Conservation (phyloP, 23 tunicate species). For the Halocynthia roretzi region DNA sequence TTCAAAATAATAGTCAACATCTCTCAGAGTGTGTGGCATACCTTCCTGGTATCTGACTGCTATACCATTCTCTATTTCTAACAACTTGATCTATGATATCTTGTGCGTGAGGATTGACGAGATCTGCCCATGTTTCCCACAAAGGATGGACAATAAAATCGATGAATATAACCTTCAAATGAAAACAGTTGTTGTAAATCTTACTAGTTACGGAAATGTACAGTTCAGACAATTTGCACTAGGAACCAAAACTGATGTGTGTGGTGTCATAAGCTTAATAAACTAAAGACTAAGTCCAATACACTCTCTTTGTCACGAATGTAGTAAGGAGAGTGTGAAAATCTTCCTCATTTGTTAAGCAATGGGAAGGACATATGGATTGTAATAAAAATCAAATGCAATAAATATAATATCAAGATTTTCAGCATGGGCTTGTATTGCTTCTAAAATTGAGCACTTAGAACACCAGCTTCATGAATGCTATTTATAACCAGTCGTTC, state of each 20-base stretch:
- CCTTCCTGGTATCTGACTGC: constrained; percentile 64
- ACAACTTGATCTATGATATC: constrained; percentile 50
- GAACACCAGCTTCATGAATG: neutral
- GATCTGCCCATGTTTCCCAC: constrained; percentile 88
- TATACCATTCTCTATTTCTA: constrained; percentile 72
- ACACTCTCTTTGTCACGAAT: too few species aligned
- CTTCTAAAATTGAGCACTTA: too few species aligned
- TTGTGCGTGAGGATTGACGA: constrained; percentile 78
- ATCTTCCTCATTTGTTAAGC: too few species aligned
- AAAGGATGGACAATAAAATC: constrained; percentile 80
- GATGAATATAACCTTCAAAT: constrained; percentile 77
- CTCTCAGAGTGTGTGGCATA: neutral
- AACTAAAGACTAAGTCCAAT: too few species aligned
- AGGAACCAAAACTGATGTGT: too few species aligned
- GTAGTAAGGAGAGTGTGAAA: too few species aligned
- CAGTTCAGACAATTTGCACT: too few species aligned
- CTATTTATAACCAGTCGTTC: neutral
- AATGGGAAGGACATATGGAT: too few species aligned
- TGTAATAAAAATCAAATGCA: neutral
- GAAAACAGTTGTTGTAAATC: neutral
- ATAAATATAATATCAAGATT: constrained; percentile 1
- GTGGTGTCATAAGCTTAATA: too few species aligned
- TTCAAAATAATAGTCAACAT: neutral
- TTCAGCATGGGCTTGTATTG: neutral
- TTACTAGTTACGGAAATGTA: too few species aligned